Base-by-base conservation (phyloP, 2,888 invertebrate genomes). In the Limulus polyphemus region DNA sequence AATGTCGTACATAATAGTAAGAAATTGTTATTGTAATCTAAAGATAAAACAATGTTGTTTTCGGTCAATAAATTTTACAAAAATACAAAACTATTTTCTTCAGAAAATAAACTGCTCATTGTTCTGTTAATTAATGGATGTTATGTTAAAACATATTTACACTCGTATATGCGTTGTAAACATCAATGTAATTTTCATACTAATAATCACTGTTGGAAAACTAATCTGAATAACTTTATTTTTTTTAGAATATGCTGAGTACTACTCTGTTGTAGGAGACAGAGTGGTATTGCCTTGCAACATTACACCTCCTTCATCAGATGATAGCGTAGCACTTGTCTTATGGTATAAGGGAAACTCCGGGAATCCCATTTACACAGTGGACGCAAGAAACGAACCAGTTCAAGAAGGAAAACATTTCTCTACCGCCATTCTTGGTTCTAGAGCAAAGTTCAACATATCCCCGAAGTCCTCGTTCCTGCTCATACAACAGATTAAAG, bases 291-390 rank as follows among this genome's bases (percentile, higher is more conserved):
- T 67, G 61, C 67, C 67, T 9, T 67, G 67, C 58, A 65, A 65
- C 61, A 63, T 67, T 55, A 63, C 63, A n/a, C 56, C 65, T 13
- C 63, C 63, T 4, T 17, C 60, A 2, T 47, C 54, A 11, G 67
- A 67, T 47, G 67, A 63, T 17, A 49, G 49, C 2, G 65, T 65
- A 32, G 59, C 67, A 11, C 55, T 67, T 55, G 61, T 67, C 14
- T 63, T 67, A 7, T 67, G 67, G 67, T 67, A 67, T 55, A 64
- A 63, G 54, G 67, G 67, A 11, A 64, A 65, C 50, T 58, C 64
- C 55, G 62, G 62, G 48, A 64, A 65, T 2, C 67, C 67, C 47
- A 65, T 67, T n/a, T 67, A 67, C 57, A 67, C 65, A 0, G 49
- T 67, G 32, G 67, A 67, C 47, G 62, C 65, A 12, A 48, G 67